Percentiles rank a stretch among this genome's conserved stretches.
phyloP scores from a whole-genome alignment of 2,113 vertebrate genomes.

The Amia ocellicauda region DNA sequence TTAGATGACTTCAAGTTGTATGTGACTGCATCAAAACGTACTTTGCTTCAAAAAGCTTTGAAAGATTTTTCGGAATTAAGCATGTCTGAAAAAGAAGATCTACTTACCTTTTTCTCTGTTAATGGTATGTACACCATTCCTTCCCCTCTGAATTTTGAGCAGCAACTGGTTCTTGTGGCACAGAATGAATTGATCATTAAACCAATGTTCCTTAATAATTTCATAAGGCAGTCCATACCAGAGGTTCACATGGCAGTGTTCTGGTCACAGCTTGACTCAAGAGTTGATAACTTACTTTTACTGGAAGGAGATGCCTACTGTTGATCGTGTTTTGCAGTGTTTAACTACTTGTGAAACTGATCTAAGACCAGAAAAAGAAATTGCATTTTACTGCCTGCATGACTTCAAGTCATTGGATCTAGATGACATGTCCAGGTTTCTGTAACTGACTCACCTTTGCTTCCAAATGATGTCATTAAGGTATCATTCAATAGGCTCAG shows the following conservation, averaged over 20 bases:
- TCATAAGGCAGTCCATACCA: conserved; percentile 3
- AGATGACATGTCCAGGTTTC: neutral
- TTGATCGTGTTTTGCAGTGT: neutral
- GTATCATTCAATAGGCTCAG: neutral
- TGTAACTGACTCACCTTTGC: neutral
- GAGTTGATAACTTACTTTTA: neutral
- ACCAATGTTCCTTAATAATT: neutral
- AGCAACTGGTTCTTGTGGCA: neutral
- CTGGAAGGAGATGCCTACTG: neutral
- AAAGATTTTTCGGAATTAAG: neutral
- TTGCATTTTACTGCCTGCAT: neutral
- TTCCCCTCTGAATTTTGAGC: neutral
- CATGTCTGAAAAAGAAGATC: neutral
- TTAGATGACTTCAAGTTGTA: neutral
- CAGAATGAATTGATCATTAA: neutral
- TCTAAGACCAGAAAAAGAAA: neutral
- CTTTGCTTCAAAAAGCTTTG: neutral
- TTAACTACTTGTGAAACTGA: neutral
- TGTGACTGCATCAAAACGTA: neutral
- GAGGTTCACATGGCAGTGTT: neutral
- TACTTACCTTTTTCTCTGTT: neutral
- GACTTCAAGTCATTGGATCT: neutral
- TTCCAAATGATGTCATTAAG: neutral
- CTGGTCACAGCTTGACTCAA: neutral
- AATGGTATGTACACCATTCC: neutral